Percentiles rank a stretch among this genome's conserved stretches.
Conservation (phyloP, 2,113 vertebrate genomes). For the Danionella cerebrum region DNA sequence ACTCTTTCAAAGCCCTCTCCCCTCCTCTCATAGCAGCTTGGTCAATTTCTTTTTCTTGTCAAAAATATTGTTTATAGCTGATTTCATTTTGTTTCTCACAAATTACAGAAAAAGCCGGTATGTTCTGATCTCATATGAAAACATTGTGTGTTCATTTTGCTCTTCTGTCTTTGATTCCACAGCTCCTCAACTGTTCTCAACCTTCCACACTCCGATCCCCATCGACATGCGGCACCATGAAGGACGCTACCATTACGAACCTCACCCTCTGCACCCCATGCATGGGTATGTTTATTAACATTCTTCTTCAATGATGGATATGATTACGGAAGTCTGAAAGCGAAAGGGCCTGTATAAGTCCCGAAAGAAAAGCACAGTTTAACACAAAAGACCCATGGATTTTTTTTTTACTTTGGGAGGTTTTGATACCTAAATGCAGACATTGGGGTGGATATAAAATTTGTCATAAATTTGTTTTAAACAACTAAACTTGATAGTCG, state of each 20-base stretch:
- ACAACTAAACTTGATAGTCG: too few species aligned
- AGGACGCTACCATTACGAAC: constrained; percentile 94
- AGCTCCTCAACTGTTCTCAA: constrained; percentile 87
- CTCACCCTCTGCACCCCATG: constrained; percentile 83
- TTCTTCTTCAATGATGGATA: not conserved
- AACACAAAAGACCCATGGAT: too few species aligned
- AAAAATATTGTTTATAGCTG: too few species aligned
- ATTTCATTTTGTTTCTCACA: not conserved
- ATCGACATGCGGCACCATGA: constrained; percentile 96
- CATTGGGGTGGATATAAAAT: too few species aligned
- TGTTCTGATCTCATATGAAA: not conserved
- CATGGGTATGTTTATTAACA: constrained; percentile 78
- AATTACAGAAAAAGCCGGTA: too few species aligned
- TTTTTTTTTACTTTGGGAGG: too few species aligned
- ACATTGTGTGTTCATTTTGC: not conserved
- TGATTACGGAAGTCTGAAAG: not conserved
- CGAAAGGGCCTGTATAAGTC: not conserved
- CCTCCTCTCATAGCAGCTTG: too few species aligned
- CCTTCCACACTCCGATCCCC: constrained; percentile 89
- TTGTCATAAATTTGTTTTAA: too few species aligned
- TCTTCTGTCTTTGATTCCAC: constrained; percentile 27
- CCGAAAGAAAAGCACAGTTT: too few species aligned
- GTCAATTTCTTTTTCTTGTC: too few species aligned
- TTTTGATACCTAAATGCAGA: too few species aligned
- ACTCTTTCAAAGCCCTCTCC: too few species aligned